Conservation (phyloP, 2,888 invertebrate genomes). For the Caenorhabditis auriculariae region DNA sequence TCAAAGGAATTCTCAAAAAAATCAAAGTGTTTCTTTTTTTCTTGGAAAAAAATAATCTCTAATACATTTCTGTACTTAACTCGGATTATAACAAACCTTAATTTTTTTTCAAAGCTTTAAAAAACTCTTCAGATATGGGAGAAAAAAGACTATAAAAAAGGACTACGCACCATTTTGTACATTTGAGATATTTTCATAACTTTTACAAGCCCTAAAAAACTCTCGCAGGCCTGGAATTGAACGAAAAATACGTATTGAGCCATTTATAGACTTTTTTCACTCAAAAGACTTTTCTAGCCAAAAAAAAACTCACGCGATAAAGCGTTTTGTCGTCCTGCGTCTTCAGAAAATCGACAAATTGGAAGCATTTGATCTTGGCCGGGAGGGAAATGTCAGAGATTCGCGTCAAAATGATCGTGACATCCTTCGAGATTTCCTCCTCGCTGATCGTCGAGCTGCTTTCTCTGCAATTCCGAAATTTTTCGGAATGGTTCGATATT, state of each 20-base stretch:
- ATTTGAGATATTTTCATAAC: neutral
- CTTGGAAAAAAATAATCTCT: no score
- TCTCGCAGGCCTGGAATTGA: neutral
- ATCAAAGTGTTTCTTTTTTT: no score
- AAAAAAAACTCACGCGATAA: conserved; percentile 27
- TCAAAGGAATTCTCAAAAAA: no score
- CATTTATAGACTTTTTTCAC: neutral
- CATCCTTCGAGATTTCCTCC: conserved; percentile 49
- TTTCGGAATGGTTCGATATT: neutral
- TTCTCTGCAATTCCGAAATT: conserved; percentile 10
- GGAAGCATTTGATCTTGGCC: conserved; percentile 58
- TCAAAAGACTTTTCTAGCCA: neutral
- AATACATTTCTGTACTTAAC: no score
- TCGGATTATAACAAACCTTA: no score
- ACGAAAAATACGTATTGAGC: neutral
- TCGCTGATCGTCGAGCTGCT: conserved; percentile 13
- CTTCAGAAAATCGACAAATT: conserved; percentile 36
- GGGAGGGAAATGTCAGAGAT: conserved; percentile 70
- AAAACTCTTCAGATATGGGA: no score
- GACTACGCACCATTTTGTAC: neutral
- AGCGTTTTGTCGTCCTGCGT: conserved; percentile 8
- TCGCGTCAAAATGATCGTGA: conserved; percentile 53
- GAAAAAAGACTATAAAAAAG: neutral
- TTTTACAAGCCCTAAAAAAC: neutral
- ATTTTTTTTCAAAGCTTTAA: no score